phyloP scores from a whole-genome alignment of 1,140 invertebrate genomes.

The Episyrphus balteatus region DNA sequence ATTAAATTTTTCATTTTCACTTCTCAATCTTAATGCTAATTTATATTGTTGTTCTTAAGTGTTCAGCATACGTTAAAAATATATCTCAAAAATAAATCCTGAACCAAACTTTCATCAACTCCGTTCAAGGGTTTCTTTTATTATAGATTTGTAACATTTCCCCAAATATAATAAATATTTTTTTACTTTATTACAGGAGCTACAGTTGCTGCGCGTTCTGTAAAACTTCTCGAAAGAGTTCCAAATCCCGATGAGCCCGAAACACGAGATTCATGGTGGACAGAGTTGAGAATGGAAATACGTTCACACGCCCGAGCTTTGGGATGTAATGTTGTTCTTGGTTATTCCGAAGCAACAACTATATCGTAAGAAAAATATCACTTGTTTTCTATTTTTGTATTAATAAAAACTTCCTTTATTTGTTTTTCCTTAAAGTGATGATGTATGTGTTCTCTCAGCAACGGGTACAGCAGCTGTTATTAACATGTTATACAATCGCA shows the following conservation, averaged over 20 bases:
- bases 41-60: no score
- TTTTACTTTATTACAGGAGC: slow-evolving; percentile 46
- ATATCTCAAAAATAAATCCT: no score
- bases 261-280: slow-evolving; percentile 90
- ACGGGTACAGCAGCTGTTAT: slow-evolving; percentile 87
- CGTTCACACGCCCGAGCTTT: slow-evolving; percentile 81
- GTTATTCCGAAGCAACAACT: slow-evolving; percentile 79
- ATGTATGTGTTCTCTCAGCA: slow-evolving; percentile 87
- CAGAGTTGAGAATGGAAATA: slow-evolving; percentile 86
- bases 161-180: neutral
- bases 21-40: no score
- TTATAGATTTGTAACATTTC: neutral
- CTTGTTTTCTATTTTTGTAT: neutral
- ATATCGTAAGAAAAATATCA: slow-evolving; percentile 57
- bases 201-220: slow-evolving; percentile 74
- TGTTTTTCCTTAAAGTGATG: slow-evolving; percentile 55
- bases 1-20: no score
- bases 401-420: neutral
- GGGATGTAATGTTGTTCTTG: slow-evolving; percentile 87
- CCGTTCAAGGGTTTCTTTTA: no score
- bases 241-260: slow-evolving; percentile 77
- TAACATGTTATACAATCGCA: slow-evolving; percentile 42
- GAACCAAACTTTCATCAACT: no score
- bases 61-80: no score
- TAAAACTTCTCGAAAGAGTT: slow-evolving; percentile 77